These are phyloP conservation scores for Bos taurus DNA, from an alignment of 2,113 vertebrate species.

Conservation along the genomic window DNA sequence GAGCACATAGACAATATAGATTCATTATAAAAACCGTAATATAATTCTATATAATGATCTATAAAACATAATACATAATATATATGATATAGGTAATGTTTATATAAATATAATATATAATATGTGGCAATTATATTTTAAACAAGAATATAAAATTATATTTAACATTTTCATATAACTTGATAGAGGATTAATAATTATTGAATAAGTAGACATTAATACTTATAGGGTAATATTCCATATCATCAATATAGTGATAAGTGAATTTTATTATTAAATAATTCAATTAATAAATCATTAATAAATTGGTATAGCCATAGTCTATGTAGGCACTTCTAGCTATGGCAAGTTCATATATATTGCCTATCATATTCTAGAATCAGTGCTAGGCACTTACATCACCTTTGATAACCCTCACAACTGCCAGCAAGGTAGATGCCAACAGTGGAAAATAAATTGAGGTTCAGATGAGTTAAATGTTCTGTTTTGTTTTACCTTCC, in stretches of 20 bases:
- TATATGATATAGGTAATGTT: neutral
- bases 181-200: neutral
- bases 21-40: neutral
- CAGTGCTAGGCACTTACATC: fast-evolving
- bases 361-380: neutral
- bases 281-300: neutral
- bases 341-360: neutral
- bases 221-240: neutral
- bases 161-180: neutral
- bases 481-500: neutral
- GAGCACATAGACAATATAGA: neutral
- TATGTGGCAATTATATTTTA: neutral
- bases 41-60: neutral
- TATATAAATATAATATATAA: neutral
- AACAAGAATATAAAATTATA: neutral
- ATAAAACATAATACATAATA: neutral
- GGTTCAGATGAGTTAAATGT: neutral
- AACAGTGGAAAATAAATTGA: neutral
- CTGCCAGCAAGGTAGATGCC: neutral
- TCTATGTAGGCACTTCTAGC: neutral
- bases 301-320: neutral
- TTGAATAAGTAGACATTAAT: neutral
- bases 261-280: neutral
- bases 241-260: neutral
- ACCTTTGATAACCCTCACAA: neutral